Percentiles rank a stretch among this genome's conserved stretches.
phyloP scores from a whole-genome alignment of 2,888 invertebrate genomes.

The Dynastes tityus region DNA sequence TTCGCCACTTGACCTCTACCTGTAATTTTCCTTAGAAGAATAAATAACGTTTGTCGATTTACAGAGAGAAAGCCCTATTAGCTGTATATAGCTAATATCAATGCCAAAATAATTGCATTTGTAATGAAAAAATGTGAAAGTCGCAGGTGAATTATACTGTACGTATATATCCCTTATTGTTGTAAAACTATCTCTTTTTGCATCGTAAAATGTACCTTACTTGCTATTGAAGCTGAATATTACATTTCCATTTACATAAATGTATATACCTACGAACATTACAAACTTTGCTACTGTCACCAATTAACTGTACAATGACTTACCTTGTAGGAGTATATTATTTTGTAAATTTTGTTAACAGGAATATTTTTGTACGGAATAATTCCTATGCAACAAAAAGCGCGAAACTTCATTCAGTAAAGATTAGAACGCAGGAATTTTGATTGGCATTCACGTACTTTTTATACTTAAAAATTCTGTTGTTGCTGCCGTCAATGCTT shows the following conservation, averaged over 20 bases:
- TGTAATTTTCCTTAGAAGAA: neutral
- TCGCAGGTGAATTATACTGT: neutral
- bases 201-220: too few relatives aligned
- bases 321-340: too few relatives aligned
- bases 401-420: neutral
- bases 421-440: neutral
- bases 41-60: neutral
- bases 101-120: conserved; percentile 22
- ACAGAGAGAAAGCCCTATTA: conserved; percentile 27
- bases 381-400: neutral
- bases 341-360: too few relatives aligned
- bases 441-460: neutral
- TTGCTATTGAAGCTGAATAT: too few relatives aligned
- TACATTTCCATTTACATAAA: too few relatives aligned
- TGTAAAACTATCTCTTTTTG: too few relatives aligned
- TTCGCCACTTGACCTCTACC: neutral
- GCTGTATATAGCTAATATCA: neutral
- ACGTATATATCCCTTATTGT: neutral
- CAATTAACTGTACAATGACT: too few relatives aligned
- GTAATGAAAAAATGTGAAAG: conserved; percentile 25
- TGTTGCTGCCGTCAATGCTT: neutral
- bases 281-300: too few relatives aligned
- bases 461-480: conserved; percentile 24
- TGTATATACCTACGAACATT: too few relatives aligned
- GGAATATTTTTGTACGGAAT: too few relatives aligned